These are phyloP conservation scores for Lutjanus argentimaculatus DNA, from an alignment of 2,797 vertebrate species.

Conservation along the genomic window DNA sequence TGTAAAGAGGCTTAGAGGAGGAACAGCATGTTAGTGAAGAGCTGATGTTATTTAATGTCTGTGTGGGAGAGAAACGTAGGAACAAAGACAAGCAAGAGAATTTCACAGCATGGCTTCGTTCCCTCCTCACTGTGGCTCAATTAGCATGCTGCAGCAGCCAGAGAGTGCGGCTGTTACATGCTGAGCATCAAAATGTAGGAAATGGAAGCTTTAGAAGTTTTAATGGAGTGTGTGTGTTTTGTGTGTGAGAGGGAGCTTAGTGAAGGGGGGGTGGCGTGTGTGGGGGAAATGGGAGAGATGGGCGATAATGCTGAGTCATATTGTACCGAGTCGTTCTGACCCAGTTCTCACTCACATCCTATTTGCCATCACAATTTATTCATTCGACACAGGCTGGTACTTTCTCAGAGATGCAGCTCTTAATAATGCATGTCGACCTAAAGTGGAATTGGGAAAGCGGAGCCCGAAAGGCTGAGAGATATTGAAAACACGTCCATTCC, in stretches of 20 bases:
- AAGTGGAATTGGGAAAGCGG: slow-evolving; percentile 38
- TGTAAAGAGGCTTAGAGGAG: slow-evolving; percentile 22
- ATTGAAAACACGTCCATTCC: slow-evolving; percentile 30
- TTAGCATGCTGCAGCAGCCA: slow-evolving; percentile 36
- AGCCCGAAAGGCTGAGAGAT: slow-evolving; percentile 20
- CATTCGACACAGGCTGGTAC: slow-evolving; percentile 56
- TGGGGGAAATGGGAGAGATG: slow-evolving; percentile 14
- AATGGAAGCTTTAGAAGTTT: slow-evolving; percentile 61
- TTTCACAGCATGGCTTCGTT: slow-evolving; percentile 9
- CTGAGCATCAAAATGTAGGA: slow-evolving; percentile 54
- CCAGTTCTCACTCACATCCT: slow-evolving; percentile 72
- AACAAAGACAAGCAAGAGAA: slow-evolving; percentile 36
- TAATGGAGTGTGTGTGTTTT: slow-evolving; percentile 59
- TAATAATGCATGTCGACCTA: slow-evolving; percentile 69
- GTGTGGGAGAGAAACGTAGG: slow-evolving; percentile 31
- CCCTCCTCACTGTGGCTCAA: slow-evolving; percentile 1
- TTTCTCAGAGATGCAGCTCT: slow-evolving; percentile 60
- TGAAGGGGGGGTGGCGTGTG: background rate
- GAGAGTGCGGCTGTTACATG: slow-evolving; percentile 28
- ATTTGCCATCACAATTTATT: slow-evolving; percentile 69
- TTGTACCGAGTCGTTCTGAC: slow-evolving; percentile 66
- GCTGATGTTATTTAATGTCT: slow-evolving; percentile 9
- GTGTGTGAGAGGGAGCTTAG: slow-evolving; percentile 42
- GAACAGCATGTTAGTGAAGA: slow-evolving; percentile 4
- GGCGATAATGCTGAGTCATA: slow-evolving; percentile 71